These are phyloP conservation scores for Branchipolynoe longqiensis DNA, from an alignment of 2,888 invertebrate genomes.

Conservation along the genomic window DNA sequence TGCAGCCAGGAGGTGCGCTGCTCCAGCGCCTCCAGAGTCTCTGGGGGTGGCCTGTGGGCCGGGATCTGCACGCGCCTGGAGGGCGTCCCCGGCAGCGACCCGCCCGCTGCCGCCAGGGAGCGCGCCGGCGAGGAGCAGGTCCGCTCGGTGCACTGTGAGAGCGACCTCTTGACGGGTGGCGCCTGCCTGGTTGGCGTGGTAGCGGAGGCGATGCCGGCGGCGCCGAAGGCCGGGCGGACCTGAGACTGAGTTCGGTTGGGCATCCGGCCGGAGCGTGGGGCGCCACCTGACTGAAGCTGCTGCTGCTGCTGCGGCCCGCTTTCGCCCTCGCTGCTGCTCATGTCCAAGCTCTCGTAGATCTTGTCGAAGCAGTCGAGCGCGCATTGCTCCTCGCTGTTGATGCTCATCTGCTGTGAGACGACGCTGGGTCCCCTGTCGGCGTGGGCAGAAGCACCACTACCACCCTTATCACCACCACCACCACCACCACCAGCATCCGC, in stretches of 20 bases:
- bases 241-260: not conserved
- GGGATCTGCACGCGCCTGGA: constrained; percentile 18
- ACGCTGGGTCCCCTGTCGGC: not conserved
- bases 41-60: constrained; percentile 1
- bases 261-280: not conserved
- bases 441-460: not conserved
- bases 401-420: not conserved
- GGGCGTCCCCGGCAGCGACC: constrained; percentile 33
- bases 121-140: not conserved
- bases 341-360: constrained; percentile 63
- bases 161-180: not conserved
- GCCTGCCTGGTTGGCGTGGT: not conserved
- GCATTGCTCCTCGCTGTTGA: constrained; percentile 63
- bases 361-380: constrained; percentile 65
- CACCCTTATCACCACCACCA: too few species aligned
- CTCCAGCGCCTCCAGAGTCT: constrained; percentile 10
- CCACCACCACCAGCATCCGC: not conserved
- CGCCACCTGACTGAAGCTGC: not conserved
- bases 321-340: constrained; percentile 26
- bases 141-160: not conserved
- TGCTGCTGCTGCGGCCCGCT: not conserved
- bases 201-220: not conserved
- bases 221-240: not conserved
- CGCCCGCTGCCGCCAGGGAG: not conserved
- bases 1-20: constrained; percentile 33